Percentiles rank a stretch among this genome's conserved stretches.
Conservation (phyloP, 1,140 invertebrate genomes). For the Cataglyphis hispanica region DNA sequence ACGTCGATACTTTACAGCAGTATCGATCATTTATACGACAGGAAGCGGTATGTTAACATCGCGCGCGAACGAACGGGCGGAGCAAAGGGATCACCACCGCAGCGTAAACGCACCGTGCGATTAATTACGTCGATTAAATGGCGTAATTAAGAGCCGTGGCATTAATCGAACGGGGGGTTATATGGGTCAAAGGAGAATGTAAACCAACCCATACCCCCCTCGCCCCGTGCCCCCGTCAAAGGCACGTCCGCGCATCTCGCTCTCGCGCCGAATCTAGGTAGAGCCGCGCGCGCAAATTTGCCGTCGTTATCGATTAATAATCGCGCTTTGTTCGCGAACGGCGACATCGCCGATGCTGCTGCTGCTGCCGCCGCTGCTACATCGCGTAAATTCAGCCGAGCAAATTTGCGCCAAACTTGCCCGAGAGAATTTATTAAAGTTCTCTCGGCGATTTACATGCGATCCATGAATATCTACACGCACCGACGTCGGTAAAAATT, state of each 20-base stretch:
- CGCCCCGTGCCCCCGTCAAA: neutral
- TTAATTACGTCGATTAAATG: constrained; percentile 55
- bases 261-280: neutral
- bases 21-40: neutral
- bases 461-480: constrained; percentile 16
- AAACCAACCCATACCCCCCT: neutral
- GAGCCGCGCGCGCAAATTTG: constrained; percentile 24
- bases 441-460: constrained; percentile 22
- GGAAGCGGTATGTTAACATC: constrained; percentile 27
- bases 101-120: constrained; percentile 29
- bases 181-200: constrained; percentile 48
- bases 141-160: constrained; percentile 54
- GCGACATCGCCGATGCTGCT: neutral
- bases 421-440: constrained; percentile 65
- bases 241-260: constrained; percentile 37
- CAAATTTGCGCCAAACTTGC: constrained; percentile 37
- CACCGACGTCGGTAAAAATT: neutral
- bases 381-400: constrained; percentile 39
- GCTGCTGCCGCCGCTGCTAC: neutral
- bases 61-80: constrained; percentile 3
- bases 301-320: constrained; percentile 58
- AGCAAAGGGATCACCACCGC: constrained; percentile 2
- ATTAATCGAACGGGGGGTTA: constrained; percentile 52
- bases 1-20: constrained; percentile 20
- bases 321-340: constrained; percentile 54